Base-by-base conservation (phyloP, 2,888 invertebrate species). In the Pyrrhia umbra region DNA sequence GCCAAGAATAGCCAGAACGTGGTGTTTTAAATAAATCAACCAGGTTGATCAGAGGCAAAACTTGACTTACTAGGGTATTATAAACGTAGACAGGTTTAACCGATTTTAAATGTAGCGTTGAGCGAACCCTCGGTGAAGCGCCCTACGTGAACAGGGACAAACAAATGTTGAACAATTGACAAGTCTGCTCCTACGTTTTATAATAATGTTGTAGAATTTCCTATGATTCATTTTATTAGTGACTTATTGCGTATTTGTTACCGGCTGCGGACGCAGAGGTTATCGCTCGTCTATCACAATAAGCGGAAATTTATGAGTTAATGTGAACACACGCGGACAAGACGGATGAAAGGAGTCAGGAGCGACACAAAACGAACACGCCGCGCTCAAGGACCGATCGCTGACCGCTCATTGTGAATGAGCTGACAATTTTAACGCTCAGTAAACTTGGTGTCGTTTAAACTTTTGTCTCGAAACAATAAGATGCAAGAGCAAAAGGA, bases 221-320 rank as follows among this genome's bases (percentile, higher is more conserved):
- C 84, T 86, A 83, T 90, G 90, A 91, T 82, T 91, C 89, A 90
- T 85, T 84, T 81, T 76, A 77, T 82, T 75, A 62, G 68, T 85
- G 83, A 88, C 75, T 86, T 89, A 88, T 82, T 87, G 82, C 82
- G 82, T 81, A 85, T 81, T 81, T 85, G 79, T 84, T 81, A 80
- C 79, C 82, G 77, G 51, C 67, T 75, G 69, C 88, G 90, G 90
- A 90, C 85, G 88, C 73, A 79, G 75, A 73, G 91, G 93, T 93
- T 94, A 94, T 93, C 93, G 85, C 79, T 80, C 81, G 78, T 83
- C 85, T 88, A 89, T 88, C 88, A 83, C 82, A 84, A 82, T 83
- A 80, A 85, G 82, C 84, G 89, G 87, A 88, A 88, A 90, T 83
- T 82, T 84, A 83, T 84, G 79, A 74, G 72, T 73, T 68, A 68